These are phyloP conservation scores for Conus canariensis DNA, from an alignment of 2,888 invertebrate genomes.

Conservation along the genomic window DNA sequence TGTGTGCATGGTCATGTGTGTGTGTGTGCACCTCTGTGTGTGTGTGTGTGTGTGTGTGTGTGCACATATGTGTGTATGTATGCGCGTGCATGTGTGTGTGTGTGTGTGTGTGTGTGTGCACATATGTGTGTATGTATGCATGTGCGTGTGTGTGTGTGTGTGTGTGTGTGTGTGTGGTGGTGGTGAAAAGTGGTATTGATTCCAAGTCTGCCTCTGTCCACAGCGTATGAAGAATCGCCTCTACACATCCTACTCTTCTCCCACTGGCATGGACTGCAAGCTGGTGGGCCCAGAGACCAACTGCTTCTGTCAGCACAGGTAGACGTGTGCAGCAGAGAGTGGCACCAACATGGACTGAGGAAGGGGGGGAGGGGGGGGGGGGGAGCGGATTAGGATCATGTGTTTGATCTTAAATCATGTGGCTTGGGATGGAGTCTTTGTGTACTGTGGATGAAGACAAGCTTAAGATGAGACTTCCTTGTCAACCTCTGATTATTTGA, in stretches of 20 bases:
- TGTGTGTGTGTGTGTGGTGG: neutral
- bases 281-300: slow-evolving; percentile 77
- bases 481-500: too few species aligned
- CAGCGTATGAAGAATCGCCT: slow-evolving; percentile 76
- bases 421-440: too few species aligned
- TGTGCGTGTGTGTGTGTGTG: neutral
- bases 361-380: neutral
- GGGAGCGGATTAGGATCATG: too few species aligned
- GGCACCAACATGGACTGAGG: neutral
- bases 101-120: neutral
- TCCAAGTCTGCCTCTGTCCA: slow-evolving; percentile 33
- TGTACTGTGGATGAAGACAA: too few species aligned
- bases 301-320: slow-evolving; percentile 78
- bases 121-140: neutral
- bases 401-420: neutral
- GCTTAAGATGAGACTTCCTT: too few species aligned
- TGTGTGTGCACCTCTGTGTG: too few species aligned
- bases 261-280: slow-evolving; percentile 77
- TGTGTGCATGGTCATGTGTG: neutral
- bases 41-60: too few species aligned
- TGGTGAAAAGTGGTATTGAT: too few species aligned
- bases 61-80: neutral
- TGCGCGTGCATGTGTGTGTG: neutral
- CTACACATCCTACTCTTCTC: slow-evolving; percentile 71
- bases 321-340: neutral